phyloP scores from a whole-genome alignment of 2,888 invertebrate genomes.

The Andrena flavipes region DNA sequence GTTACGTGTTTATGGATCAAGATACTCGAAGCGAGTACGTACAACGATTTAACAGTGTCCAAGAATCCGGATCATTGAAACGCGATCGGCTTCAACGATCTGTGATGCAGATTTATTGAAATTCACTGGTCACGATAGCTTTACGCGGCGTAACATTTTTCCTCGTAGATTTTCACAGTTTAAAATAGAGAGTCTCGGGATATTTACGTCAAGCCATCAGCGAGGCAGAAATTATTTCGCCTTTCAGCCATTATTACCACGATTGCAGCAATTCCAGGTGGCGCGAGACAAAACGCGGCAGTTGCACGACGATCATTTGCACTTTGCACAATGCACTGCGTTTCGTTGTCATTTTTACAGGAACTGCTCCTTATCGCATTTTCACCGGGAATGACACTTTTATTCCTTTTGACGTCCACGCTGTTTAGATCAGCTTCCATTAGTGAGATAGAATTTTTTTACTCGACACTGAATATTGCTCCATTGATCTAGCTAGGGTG shows the following conservation, averaged over 20 bases:
- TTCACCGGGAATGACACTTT: not conserved
- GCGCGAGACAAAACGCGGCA: not conserved
- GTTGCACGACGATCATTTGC: conserved; percentile 4
- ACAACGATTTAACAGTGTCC: no score
- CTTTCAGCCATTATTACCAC: not conserved
- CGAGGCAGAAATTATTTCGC: conserved; percentile 1
- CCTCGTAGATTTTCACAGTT: no score
- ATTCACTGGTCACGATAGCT: no score
- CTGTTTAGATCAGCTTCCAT: not conserved
- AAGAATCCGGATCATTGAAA: no score
- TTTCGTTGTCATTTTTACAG: not conserved
- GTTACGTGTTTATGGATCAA: not conserved
- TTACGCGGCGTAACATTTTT: no score
- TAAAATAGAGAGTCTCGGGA: no score
- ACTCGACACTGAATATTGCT: not conserved
- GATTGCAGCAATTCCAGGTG: conserved; percentile 23
- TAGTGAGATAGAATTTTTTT: not conserved
- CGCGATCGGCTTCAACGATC: no score
- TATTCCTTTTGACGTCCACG: not conserved
- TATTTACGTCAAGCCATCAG: not conserved
- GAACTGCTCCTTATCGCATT: not conserved
- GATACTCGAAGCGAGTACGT: no score
- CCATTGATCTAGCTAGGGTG: not conserved
- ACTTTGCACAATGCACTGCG: conserved; percentile 8
- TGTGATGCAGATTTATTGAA: no score